Conservation (phyloP, 2,113 vertebrate genomes). For the Pholis gunnellus region DNA sequence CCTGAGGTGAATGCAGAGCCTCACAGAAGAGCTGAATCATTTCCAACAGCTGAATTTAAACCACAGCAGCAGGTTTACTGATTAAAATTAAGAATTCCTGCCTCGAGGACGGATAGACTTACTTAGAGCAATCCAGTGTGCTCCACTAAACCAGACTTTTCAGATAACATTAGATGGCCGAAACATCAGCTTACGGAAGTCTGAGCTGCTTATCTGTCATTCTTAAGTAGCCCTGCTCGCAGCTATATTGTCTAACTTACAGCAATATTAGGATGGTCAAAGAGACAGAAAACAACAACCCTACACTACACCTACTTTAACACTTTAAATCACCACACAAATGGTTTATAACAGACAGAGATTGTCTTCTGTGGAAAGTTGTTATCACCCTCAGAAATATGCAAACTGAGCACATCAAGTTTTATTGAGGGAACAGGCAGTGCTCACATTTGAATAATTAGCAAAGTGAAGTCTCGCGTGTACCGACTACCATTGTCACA, state of each 20-base stretch:
- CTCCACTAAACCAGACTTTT: not conserved
- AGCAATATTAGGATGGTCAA: not conserved
- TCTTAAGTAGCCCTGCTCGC: not conserved
- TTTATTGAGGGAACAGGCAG: not conserved
- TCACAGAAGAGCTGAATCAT: slow-evolving; percentile 28
- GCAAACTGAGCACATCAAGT: slow-evolving; percentile 10
- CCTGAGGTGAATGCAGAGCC: slow-evolving; percentile 17
- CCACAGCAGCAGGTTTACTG: slow-evolving; percentile 1
- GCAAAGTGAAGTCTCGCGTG: slow-evolving; percentile 4
- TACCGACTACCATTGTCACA: not conserved
- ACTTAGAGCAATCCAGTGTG: slow-evolving; percentile 10
- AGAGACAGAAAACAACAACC: not conserved
- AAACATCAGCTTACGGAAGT: not conserved
- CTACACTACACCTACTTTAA: not conserved
- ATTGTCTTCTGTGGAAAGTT: not conserved
- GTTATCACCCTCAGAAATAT: slow-evolving; percentile 15
- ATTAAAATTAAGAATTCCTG: slow-evolving; percentile 21
- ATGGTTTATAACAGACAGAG: not conserved
- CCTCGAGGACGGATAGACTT: slow-evolving; percentile 1
- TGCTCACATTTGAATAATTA: slow-evolving; percentile 35
- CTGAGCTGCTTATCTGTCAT: not conserved
- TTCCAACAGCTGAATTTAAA: slow-evolving; percentile 35
- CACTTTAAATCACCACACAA: not conserved
- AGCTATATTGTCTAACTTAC: not conserved
- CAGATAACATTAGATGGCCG: not conserved